Evolutionary conservation across 2,113 vertebrate genomes (phyloP).

Genomic region (Onychostruthus taczanowskii): DNA sequence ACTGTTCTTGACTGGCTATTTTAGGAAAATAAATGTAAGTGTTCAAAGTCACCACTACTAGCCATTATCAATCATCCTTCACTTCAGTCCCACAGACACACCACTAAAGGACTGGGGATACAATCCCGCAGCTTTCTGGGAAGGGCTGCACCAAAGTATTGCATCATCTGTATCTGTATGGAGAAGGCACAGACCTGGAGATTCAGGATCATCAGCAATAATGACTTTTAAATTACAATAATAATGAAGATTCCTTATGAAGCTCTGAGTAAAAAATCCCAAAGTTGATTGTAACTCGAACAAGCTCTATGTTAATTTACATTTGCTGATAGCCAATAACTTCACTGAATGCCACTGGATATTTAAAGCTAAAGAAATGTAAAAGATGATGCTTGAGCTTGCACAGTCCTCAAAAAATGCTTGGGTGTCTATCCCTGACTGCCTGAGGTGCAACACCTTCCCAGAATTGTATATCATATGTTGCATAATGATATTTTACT

Average conservation of each 20-base stretch:
- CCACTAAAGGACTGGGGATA: fast-evolving
- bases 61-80: neutral
- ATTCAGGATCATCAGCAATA: neutral
- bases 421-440: neutral
- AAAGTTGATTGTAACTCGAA: neutral
- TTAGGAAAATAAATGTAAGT: neutral
- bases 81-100: neutral
- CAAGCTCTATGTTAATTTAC: neutral
- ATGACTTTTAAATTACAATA: slow-evolving; percentile 33
- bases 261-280: neutral
- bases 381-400: neutral
- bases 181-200: neutral
- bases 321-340: neutral
- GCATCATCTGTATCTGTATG: neutral
- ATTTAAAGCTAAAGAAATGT: slow-evolving; percentile 20
- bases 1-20: neutral
- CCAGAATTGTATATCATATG: neutral
- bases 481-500: neutral
- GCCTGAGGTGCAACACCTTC: neutral
- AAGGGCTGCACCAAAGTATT: neutral
- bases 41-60: neutral
- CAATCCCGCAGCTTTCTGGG: neutral
- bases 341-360: neutral
- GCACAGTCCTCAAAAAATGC: neutral
- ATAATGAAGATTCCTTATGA: neutral